Conservation (phyloP, 2,797 vertebrate species). For the Aphelocoma californica region DNA sequence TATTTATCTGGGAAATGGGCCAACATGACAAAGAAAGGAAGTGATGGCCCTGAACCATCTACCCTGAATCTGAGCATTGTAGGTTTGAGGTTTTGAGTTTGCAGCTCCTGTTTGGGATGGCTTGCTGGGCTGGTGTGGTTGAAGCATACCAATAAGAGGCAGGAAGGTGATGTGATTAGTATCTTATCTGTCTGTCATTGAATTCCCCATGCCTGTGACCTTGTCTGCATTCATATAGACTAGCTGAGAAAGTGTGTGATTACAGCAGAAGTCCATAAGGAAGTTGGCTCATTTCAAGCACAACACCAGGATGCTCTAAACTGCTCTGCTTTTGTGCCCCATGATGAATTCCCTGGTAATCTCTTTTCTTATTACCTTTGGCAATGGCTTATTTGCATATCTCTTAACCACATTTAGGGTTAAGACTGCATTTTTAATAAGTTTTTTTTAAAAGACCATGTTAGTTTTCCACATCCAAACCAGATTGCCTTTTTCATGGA, state of each 20-base stretch:
- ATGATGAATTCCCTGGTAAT: background rate
- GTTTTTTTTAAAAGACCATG: background rate
- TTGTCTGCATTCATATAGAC: background rate
- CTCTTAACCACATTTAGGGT: background rate
- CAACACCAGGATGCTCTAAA: fast-evolving
- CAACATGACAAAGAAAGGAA: background rate
- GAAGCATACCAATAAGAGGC: background rate
- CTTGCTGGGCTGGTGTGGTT: background rate
- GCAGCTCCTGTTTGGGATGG: background rate
- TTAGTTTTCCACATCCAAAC: background rate
- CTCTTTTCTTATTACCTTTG: background rate
- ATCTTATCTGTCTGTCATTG: conserved; percentile 36
- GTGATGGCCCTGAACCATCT: background rate
- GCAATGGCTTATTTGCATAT: background rate
- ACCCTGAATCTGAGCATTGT: background rate
- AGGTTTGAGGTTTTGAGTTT: background rate
- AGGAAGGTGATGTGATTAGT: conserved; percentile 25
- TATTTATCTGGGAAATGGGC: background rate
- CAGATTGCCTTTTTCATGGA: background rate
- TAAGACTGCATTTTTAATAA: background rate
- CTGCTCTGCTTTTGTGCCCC: background rate
- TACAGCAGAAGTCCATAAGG: background rate
- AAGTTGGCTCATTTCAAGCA: background rate
- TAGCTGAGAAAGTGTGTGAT: background rate
- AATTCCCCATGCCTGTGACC: background rate